Base-by-base conservation (phyloP, 2,113 vertebrate genomes). In the Lagopus muta region DNA sequence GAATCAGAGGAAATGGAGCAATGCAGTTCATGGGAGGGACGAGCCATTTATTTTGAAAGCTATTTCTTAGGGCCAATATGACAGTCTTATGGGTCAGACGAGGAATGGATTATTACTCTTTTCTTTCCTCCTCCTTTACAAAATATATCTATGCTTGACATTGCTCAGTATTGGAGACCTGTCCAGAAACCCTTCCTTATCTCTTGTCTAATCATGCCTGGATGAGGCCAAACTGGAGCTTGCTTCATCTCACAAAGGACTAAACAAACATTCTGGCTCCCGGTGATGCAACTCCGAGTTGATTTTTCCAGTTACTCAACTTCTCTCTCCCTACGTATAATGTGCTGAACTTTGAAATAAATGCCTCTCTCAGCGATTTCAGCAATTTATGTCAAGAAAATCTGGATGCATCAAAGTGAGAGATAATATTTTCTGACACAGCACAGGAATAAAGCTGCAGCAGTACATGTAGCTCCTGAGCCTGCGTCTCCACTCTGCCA, bases 251-350 rank as follows among this genome's bases (percentile, higher is more conserved):
- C 91, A 82, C 94, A 92, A 94, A 96, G 95, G 94, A 86, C 94
- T 95, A 90, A 96, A 95, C 92, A 97, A 96, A 97, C 96, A 96
- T n/a, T 88, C 91, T 77, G 76, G 50, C 95, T 95, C 94, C 89
- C 1, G 4, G 91, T 94, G 96, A 96, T 95, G 91, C 94, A 97
- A 95, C 79, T 61, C 81, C 50, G 32, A 96, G 96, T 96, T 97
- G 95, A 95, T 96, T 96, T 97, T 97, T 96, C 96, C 92, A 95
- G 96, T 96, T 96, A 95, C 96, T 96, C 97, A 96, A 89, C 94
- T 79, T 45, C 93, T 95, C 61, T 85, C 69, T 82, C 93, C 86
- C 88, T 82, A 82, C 8, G 5, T 82, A 78, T 73, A 92, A 92
- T 75, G 86, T 81, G 80, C 86, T 95, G 95, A 96, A 93, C 94